phyloP scores from a whole-genome alignment of 1,140 invertebrate genomes.

The Leptinotarsa undecemlineata region DNA sequence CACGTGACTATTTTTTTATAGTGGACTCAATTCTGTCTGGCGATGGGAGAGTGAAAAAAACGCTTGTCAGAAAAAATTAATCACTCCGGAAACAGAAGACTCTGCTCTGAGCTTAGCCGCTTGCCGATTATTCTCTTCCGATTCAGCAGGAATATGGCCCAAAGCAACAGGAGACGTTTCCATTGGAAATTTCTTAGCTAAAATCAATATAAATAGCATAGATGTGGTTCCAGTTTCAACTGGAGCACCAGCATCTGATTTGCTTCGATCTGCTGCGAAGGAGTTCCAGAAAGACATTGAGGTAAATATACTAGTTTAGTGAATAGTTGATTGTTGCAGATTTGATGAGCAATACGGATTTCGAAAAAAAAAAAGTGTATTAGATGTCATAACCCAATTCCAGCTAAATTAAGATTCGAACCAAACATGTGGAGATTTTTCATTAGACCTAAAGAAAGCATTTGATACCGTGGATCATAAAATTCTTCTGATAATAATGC shows the following conservation, averaged over 20 bases:
- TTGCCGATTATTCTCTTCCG: constrained; percentile 66
- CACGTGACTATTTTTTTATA: not conserved
- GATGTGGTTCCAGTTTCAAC: constrained; percentile 53
- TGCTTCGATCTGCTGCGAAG: constrained; percentile 56
- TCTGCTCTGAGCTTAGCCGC: constrained; percentile 63
- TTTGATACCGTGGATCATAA: too few species aligned
- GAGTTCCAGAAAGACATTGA: constrained; percentile 50
- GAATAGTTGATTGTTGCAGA: too few species aligned
- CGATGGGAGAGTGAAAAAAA: constrained; percentile 61
- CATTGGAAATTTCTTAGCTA: constrained; percentile 62
- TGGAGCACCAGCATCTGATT: constrained; percentile 53
- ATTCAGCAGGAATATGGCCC: constrained; percentile 70
- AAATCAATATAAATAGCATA: constrained; percentile 65
- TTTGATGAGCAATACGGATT: too few species aligned
- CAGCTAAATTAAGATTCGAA: too few species aligned
- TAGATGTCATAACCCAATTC: too few species aligned
- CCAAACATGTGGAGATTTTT: too few species aligned
- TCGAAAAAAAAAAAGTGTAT: too few species aligned
- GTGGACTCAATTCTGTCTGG: constrained; percentile 53
- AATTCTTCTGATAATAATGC: too few species aligned
- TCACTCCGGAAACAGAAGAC: constrained; percentile 57
- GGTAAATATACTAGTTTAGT: not conserved
- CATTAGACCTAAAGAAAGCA: too few species aligned
- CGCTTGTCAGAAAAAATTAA: constrained; percentile 60
- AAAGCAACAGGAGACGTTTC: constrained; percentile 67